Evolutionary conservation across 2,797 vertebrate species (phyloP).

Genomic region (Gorsachius magnificus): DNA sequence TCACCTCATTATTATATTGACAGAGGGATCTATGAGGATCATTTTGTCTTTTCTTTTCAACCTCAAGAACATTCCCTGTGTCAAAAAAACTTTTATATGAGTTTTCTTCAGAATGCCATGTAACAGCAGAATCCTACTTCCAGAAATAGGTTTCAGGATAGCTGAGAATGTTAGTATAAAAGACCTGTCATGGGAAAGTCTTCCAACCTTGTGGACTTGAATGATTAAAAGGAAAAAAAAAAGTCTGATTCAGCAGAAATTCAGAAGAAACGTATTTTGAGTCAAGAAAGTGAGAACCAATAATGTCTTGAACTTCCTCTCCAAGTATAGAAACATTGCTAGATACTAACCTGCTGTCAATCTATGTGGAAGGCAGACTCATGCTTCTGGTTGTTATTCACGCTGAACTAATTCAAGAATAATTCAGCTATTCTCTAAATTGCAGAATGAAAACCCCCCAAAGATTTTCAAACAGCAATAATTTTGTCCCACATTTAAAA

Average conservation of each 20-base stretch:
- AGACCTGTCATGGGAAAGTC: background rate
- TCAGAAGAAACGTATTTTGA: background rate
- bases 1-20: background rate
- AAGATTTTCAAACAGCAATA: background rate
- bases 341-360: background rate
- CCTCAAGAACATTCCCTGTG: background rate
- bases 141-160: background rate
- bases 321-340: background rate
- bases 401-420: background rate
- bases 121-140: background rate
- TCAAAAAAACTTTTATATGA: background rate
- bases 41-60: background rate
- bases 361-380: background rate
- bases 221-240: background rate
- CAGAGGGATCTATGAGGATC: background rate
- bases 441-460: background rate
- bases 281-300: background rate
- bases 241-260: background rate
- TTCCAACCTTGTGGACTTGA: background rate
- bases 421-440: background rate
- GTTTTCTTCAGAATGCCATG: background rate
- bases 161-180: background rate
- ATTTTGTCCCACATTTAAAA: slow-evolving; percentile 13
- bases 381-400: background rate
- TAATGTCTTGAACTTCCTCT: background rate